These are phyloP conservation scores for Crepidodera aurea DNA, from an alignment of 2,888 invertebrate species.

Conservation along the genomic window DNA sequence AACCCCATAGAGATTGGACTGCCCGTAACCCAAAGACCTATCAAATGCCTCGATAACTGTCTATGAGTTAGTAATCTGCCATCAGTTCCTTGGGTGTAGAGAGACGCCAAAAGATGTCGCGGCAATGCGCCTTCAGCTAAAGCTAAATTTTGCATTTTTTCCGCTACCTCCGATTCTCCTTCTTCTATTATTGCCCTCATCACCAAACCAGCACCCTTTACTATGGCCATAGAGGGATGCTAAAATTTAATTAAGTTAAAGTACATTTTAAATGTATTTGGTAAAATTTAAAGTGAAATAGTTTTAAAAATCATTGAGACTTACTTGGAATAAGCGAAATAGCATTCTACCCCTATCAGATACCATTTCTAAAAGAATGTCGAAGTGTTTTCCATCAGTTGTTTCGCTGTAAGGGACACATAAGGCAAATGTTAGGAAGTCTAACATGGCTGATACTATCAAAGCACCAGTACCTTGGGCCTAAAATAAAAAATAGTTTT, in stretches of 20 bases:
- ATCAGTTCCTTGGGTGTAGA: conserved; percentile 84
- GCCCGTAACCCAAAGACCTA: conserved; percentile 95
- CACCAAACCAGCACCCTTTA: conserved; percentile 97
- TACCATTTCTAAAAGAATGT: conserved; percentile 91
- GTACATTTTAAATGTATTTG: neutral
- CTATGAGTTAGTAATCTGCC: conserved; percentile 85
- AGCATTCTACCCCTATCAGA: conserved; percentile 89
- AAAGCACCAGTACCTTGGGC: conserved; percentile 92
- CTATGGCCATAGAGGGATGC: conserved; percentile 97
- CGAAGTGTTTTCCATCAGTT: conserved; percentile 96
- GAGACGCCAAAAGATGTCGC: conserved; percentile 87
- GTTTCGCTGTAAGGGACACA: conserved; percentile 99
- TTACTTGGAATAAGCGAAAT: conserved; percentile 89
- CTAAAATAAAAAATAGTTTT: conserved; percentile 64
- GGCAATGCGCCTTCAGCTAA: conserved; percentile 96
- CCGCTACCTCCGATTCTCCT: conserved; percentile 89
- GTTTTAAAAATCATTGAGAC: conserved; percentile 10
- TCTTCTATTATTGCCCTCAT: conserved; percentile 98
- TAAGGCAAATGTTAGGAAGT: conserved; percentile 95
- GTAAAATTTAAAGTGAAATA: too few relatives aligned
- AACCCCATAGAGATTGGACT: conserved; percentile 91
- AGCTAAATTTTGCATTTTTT: conserved; percentile 94
- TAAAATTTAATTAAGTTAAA: conserved; percentile 55
- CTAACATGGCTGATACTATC: conserved; percentile 96
- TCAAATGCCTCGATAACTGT: conserved; percentile 91